Conservation (phyloP, 1,140 invertebrate genomes). For the Ruditapes philippinarum region DNA sequence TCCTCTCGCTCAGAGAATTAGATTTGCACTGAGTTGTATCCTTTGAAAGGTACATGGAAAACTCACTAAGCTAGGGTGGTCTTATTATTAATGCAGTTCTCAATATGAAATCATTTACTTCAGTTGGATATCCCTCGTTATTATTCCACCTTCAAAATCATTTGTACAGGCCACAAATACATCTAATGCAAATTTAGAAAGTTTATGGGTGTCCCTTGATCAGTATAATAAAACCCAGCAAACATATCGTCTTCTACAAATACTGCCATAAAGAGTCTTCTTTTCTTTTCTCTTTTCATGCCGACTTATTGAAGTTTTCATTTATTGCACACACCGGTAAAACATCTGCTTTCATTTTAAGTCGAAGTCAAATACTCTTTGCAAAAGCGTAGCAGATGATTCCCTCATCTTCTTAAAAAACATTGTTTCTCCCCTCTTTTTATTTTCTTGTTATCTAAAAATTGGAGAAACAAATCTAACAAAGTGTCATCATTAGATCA, state of each 20-base stretch:
- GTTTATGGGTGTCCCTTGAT: slow-evolving; percentile 13
- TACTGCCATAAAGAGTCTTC: background rate
- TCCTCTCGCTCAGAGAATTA: background rate
- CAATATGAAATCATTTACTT: slow-evolving; percentile 8
- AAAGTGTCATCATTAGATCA: background rate
- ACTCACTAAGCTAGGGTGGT: background rate
- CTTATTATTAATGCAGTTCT: background rate
- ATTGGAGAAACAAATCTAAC: background rate
- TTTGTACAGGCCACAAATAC: background rate
- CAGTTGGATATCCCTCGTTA: background rate
- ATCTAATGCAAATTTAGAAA: slow-evolving; percentile 1
- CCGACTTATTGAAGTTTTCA: background rate
- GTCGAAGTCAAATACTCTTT: background rate
- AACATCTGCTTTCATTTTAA: slow-evolving; percentile 7
- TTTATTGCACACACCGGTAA: background rate
- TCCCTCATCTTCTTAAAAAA: background rate
- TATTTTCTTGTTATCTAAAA: background rate
- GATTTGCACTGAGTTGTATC: background rate
- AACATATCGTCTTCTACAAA: background rate
- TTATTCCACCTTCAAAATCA: background rate
- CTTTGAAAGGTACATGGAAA: background rate
- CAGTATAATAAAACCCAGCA: background rate
- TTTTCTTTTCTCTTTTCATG: background rate
- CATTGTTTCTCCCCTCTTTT: background rate
- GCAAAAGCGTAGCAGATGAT: background rate